phyloP scores from a whole-genome alignment of 1,140 invertebrate species.

The Cryptotermes secundus region DNA sequence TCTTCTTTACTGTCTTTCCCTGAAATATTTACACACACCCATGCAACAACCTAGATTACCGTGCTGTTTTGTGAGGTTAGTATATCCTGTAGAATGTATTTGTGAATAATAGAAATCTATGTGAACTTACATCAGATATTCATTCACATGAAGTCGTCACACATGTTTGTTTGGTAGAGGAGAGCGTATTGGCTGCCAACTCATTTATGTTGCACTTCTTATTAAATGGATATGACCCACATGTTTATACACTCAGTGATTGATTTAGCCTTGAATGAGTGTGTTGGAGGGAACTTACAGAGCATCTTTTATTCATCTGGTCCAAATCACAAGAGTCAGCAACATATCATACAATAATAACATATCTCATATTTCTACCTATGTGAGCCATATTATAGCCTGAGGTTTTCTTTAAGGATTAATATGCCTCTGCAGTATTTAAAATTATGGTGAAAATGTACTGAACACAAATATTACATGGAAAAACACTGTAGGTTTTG shows the following conservation, averaged over 20 bases:
- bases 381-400: background rate
- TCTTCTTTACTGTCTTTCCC: no score
- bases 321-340: conserved; percentile 28
- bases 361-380: background rate
- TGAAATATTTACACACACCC: no score
- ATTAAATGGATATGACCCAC: conserved; percentile 8
- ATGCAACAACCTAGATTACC: no score
- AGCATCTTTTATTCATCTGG: conserved; percentile 30
- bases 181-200: background rate
- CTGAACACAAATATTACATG: background rate
- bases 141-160: background rate
- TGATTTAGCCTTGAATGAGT: conserved; percentile 39
- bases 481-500: background rate
- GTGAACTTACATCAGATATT: background rate
- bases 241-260: conserved; percentile 18
- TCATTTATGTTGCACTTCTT: background rate
- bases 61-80: background rate
- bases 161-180: background rate
- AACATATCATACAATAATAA: background rate
- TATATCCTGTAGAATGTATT: background rate
- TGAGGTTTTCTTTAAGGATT: background rate
- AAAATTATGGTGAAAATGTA: background rate
- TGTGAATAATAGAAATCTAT: background rate
- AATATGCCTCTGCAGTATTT: background rate
- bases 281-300: conserved; percentile 10